Evolutionary conservation across 2,888 invertebrate species (phyloP), one percentile per base, ranked within the genome.

Genomic region (Chorisops tibialis): DNA sequence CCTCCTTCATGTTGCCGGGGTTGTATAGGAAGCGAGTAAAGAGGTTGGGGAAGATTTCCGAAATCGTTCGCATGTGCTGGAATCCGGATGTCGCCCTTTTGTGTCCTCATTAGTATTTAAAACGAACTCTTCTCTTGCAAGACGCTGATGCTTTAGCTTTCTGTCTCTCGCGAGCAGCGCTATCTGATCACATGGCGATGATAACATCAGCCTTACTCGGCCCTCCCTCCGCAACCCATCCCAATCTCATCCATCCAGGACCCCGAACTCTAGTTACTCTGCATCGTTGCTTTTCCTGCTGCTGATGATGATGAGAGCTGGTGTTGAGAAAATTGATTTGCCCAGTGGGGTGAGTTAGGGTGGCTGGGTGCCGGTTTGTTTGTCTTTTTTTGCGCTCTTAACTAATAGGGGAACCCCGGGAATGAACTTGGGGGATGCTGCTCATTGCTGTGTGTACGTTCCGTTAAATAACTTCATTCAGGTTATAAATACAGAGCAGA

Each of bases 251-350:
- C 38, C 14, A 48, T 50, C 14, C 35, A 14, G 16, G n/a, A n/a
- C 14, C 9, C 9, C 30, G 7, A 30, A 30, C 7, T 30, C 9
- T 30, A 30, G 5, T 22, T 56, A 14, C 41, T 14, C n/a, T n/a
- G n/a, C n/a, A 19, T 41, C 45, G 41, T 39, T 61, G 38, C 22
- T 48, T 61, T 4, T 48, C 41, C 22, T 24, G 50, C 50, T 52
- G 61, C 21, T 65, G 65, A 65, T 65, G 65, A 65, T 64, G 65
- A 65, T 65, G 60, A 65, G 65, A 56, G 59, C 24, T 56, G 64
- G 56, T 64, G 60, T 56, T 65, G 60, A 35, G 51, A 43, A 62
- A 64, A 61, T 41, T 58, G 60, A 58, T 59, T 59, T 52, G 59
- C 38, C 47, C 37, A 37, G 38, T 11, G 37, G 37, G 30, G 38